A percentile compares a stretch with the other conserved stretches of the same genome.
These are phyloP conservation scores for Belgica antarctica DNA, from an alignment of 2,888 invertebrate genomes.

Conservation along the genomic window DNA sequence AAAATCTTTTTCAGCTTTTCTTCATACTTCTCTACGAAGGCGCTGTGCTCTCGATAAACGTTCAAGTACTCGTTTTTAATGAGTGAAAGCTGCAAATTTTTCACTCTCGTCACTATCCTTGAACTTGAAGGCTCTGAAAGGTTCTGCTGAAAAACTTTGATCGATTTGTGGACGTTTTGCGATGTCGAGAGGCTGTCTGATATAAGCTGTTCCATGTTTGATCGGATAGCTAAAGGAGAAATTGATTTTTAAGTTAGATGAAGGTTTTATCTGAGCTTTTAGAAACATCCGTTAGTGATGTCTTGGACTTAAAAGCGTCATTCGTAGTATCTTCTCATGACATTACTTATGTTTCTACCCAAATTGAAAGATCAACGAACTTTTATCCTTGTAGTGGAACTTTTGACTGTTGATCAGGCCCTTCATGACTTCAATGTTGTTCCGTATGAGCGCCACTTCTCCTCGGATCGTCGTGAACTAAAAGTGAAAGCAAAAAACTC, in stretches of 20 bases:
- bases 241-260: too few relatives aligned
- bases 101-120: slow-evolving; percentile 12
- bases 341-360: too few relatives aligned
- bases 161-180: slow-evolving; percentile 31
- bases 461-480: slow-evolving; percentile 27
- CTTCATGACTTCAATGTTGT: slow-evolving; percentile 34
- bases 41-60: slow-evolving; percentile 53
- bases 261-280: too few relatives aligned
- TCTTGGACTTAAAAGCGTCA: background rate
- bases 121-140: background rate
- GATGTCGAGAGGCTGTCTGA: slow-evolving; percentile 27
- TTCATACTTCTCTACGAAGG: slow-evolving; percentile 53
- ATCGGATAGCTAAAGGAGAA: slow-evolving; percentile 14
- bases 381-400: slow-evolving; percentile 43
- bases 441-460: slow-evolving; percentile 20
- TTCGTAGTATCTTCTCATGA: too few relatives aligned
- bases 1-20: slow-evolving; percentile 53
- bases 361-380: background rate
- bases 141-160: slow-evolving; percentile 18
- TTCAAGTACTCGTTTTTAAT: slow-evolving; percentile 50
- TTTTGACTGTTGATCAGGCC: slow-evolving; percentile 24
- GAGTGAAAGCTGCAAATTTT: slow-evolving; percentile 34
- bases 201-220: slow-evolving; percentile 30
- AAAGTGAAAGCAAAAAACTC: background rate
- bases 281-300: too few relatives aligned